Evolutionary conservation across 2,797 vertebrate genomes (phyloP), one percentile per base, ranked within the genome.

Genomic region (Eulemur coronatus): DNA sequence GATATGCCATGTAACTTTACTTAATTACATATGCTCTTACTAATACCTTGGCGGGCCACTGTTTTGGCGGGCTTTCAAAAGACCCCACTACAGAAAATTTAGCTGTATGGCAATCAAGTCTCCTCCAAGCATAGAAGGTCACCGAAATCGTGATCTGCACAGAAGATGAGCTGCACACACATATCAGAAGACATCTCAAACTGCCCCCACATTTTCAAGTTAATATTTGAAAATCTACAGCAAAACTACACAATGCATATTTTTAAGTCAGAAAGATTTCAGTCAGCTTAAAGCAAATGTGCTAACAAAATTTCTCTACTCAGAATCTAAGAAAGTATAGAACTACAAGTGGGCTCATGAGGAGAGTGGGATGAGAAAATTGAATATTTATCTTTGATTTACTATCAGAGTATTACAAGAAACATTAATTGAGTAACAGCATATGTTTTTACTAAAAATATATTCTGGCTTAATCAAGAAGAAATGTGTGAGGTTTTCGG

Each of bases 371-470:
- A 50, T 11, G 7, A 84, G 43, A 87, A 95, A 85, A 88, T 2
- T 26, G 18, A 79, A 78, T 59, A 18, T 82, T 92, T 80, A 76
- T 81, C 84, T 84, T n/a, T 79, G 63, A 81, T 91, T 94, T 78
- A 72, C 55, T 61, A 65, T 69, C n/a, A 28, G 17, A 84, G 17
- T 67, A 26, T 61, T 79, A 57, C 13, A 72, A 84, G 61, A 96
- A 89, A 79, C 65, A 82, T n/a, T 63, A 73, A 76, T 13, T 94
- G 84, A 92, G 63, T 33, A 63, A 85, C 22, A 79, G 65, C 85
- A 24, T 78, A 73, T 61, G 30, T 79, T 92, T 90, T 94, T 75
- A 84, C 46, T 93, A 65, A 89, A 96, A 97, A 78, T 57, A 59
- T 1, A 2, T 43, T 55, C 55, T 22, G 65, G 67, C 46, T 84